Evolutionary conservation across 30 jellyfish, hydroid and myxozoan species (phyloP).

Genomic region (Nemopilema nomurai): DNA sequence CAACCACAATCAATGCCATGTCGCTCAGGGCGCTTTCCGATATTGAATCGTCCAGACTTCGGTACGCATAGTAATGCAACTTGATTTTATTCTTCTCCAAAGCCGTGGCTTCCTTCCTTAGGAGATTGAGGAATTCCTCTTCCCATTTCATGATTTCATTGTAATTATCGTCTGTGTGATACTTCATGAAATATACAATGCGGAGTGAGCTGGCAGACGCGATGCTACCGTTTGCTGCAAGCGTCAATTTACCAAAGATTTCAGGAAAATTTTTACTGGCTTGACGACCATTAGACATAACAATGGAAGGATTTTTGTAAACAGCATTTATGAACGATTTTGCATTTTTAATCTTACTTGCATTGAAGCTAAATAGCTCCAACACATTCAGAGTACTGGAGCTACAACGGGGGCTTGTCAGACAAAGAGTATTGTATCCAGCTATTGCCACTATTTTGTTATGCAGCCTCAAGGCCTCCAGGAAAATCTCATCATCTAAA

Average conservation of each 20-base stretch:
- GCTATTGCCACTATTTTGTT: conserved; percentile 16
- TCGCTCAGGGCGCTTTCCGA: conserved; percentile 84
- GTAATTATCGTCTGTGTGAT: conserved; percentile 56
- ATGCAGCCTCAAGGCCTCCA: conserved; percentile 55
- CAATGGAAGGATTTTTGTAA: conserved; percentile 13
- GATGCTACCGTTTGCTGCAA: conserved; percentile 40
- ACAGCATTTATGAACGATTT: conserved; percentile 36
- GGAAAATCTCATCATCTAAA: conserved; percentile 52
- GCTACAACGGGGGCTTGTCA: conserved; percentile 13
- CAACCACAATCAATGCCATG: conserved; percentile 61
- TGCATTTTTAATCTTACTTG: conserved; percentile 36
- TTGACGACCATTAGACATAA: conserved; percentile 64
- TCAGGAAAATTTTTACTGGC: conserved; percentile 67
- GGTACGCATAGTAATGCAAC: conserved; percentile 66
- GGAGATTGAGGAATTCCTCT: conserved; percentile 31
- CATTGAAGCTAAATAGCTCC: conserved; percentile 51
- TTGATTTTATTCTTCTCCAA: conserved; percentile 38
- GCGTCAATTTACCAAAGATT: conserved; percentile 56
- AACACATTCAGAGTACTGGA: conserved; percentile 48
- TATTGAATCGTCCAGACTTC: conserved; percentile 84
- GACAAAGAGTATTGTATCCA: conserved; percentile 53
- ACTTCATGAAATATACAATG: conserved; percentile 60
- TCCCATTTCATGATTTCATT: conserved; percentile 76
- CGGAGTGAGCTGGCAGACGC: conserved; percentile 78
- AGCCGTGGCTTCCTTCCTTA: conserved; percentile 17